phyloP scores from a whole-genome alignment of 2,888 invertebrate genomes.

The Ophion costatus region DNA sequence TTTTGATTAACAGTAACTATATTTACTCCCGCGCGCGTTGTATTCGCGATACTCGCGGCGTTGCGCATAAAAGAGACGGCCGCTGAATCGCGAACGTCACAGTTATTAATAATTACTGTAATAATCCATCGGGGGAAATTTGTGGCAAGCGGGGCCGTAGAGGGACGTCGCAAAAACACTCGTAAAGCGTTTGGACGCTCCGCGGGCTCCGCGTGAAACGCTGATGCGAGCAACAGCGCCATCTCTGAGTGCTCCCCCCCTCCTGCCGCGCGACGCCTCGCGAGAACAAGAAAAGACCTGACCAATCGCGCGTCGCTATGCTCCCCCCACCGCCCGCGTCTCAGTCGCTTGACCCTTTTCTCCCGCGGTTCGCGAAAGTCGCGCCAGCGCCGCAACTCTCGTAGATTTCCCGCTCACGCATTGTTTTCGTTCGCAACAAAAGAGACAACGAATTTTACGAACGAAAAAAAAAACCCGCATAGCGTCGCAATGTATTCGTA shows the following conservation, averaged over 20 bases:
- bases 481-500: not conserved
- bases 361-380: constrained; percentile 27
- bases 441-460: constrained; percentile 5
- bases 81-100: constrained; percentile 50
- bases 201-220: constrained; percentile 18
- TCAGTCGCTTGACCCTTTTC: constrained; percentile 55
- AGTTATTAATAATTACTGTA: constrained; percentile 63
- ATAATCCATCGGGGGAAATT: constrained; percentile 48
- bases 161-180: constrained; percentile 20
- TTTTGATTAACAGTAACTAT: not conserved
- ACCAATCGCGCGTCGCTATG: constrained; percentile 15
- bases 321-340: not conserved
- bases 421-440: constrained; percentile 58
- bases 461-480: not conserved
- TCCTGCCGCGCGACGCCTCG: not conserved
- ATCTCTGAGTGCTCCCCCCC: constrained; percentile 46
- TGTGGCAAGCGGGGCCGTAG: constrained; percentile 34
- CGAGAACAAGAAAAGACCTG: not conserved
- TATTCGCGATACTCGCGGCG: not conserved
- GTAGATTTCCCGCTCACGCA: constrained; percentile 63
- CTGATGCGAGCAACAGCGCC: constrained; percentile 40
- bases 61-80: not conserved
- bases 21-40: not conserved
- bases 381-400: constrained; percentile 44
- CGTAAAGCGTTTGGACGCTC: constrained; percentile 25